Conservation (phyloP, 2,888 invertebrate species). For the Syrista parreyssii region DNA sequence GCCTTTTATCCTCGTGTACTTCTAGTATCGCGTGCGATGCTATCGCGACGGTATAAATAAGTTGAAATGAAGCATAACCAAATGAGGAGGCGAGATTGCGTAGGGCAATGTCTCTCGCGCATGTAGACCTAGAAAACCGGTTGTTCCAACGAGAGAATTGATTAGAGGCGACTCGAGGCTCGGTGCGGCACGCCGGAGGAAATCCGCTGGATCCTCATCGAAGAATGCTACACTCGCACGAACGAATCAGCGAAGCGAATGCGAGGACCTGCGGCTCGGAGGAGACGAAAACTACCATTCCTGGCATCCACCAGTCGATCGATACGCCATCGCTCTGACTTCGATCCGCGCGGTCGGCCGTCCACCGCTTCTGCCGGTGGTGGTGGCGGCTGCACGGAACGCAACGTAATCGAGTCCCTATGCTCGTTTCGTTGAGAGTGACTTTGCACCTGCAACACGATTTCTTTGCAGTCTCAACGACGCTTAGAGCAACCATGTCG, state of each 20-base stretch:
- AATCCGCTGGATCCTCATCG: too few species aligned
- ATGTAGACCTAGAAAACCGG: too few species aligned
- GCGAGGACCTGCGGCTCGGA: too few species aligned
- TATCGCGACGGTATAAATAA: background rate
- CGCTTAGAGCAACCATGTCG: background rate
- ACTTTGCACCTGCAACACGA: background rate
- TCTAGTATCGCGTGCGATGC: slow-evolving; percentile 1
- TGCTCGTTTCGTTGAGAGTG: background rate
- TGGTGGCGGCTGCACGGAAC: too few species aligned
- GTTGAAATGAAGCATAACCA: background rate
- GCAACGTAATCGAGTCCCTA: background rate
- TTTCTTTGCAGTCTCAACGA: background rate
- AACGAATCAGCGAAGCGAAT: too few species aligned
- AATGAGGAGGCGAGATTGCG: slow-evolving; percentile 23
- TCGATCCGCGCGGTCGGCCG: background rate
- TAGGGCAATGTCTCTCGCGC: too few species aligned
- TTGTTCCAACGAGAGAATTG: too few species aligned
- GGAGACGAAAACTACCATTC: too few species aligned
- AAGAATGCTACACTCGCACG: too few species aligned
- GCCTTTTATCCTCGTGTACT: background rate
- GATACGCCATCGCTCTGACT: background rate
- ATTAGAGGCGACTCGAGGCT: too few species aligned
- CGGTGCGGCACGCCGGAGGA: too few species aligned
- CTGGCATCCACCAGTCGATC: background rate
- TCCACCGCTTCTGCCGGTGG: background rate